A percentile compares a stretch with the other conserved stretches of the same genome.
Conservation (phyloP, 2,113 vertebrate species). For the Arenaria interpres region DNA sequence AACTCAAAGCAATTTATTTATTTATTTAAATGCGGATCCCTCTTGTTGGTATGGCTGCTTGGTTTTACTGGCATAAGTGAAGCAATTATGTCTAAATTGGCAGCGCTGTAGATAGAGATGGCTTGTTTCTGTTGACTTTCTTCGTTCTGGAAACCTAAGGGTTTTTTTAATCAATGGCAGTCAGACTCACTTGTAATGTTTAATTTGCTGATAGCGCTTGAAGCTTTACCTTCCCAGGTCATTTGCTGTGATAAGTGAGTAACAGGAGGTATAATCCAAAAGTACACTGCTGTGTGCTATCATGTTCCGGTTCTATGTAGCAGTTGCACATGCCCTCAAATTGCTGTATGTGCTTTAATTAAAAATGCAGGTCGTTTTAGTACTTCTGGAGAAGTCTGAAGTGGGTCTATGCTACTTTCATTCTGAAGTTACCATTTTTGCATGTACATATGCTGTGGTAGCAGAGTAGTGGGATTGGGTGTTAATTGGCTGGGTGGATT, state of each 20-base stretch:
- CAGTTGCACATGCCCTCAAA: background rate
- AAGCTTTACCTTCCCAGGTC: background rate
- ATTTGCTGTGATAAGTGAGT: background rate
- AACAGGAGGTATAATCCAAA: background rate
- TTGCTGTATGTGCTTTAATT: background rate
- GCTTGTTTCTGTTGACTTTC: background rate
- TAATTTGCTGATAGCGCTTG: background rate
- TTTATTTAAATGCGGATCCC: background rate
- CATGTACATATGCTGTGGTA: background rate
- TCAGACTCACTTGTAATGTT: background rate
- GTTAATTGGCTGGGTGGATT: background rate
- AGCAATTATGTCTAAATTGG: background rate
- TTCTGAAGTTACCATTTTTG: background rate
- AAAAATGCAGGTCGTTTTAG: background rate
- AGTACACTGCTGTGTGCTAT: background rate
- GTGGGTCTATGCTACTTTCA: background rate
- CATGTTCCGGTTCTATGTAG: background rate
- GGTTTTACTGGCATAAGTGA: background rate
- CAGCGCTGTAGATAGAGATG: background rate
- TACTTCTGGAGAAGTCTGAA: background rate
- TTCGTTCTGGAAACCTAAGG: background rate
- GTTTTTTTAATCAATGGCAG: background rate
- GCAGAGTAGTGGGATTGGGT: background rate
- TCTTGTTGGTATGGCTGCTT: background rate
- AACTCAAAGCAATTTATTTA: background rate